Conservation (phyloP, 2,888 invertebrate species). For the Acronicta alni region DNA sequence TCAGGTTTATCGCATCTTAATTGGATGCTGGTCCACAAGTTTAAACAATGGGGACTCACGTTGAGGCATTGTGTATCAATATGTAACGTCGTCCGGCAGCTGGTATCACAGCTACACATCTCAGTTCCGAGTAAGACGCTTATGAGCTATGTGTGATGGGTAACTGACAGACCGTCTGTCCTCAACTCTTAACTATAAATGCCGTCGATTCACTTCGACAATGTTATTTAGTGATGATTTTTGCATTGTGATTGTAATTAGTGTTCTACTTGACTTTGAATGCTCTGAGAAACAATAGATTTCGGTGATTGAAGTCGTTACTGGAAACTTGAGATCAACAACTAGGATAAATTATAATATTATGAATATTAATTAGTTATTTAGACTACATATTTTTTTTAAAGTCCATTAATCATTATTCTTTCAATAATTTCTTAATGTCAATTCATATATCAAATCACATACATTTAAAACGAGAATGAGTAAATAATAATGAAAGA, state of each 20-base stretch:
- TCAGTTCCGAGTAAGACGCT: conserved; percentile 33
- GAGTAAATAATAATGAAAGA: too few species aligned
- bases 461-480: too few species aligned
- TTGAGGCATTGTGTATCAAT: conserved; percentile 41
- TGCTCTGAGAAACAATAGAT: conserved; percentile 13
- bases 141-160: conserved; percentile 21
- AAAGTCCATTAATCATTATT: too few species aligned
- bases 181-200: conserved; percentile 13
- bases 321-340: conserved; percentile 28
- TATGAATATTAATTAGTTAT: background rate
- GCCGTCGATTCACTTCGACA: conserved; percentile 13
- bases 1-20: conserved; percentile 24
- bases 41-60: conserved; percentile 32
- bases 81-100: conserved; percentile 20
- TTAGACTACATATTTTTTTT: too few species aligned
- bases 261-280: conserved; percentile 28
- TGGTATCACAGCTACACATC: conserved; percentile 23
- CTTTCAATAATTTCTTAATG: too few species aligned
- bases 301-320: conserved; percentile 22
- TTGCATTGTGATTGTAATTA: conserved; percentile 44
- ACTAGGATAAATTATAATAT: background rate
- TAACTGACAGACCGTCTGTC: conserved; percentile 29
- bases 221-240: conserved; percentile 18
- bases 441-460: too few species aligned
- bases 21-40: conserved; percentile 20